These are phyloP conservation scores for Cheilosia pagana DNA, from an alignment of 2,888 invertebrate genomes.

Conservation along the genomic window DNA sequence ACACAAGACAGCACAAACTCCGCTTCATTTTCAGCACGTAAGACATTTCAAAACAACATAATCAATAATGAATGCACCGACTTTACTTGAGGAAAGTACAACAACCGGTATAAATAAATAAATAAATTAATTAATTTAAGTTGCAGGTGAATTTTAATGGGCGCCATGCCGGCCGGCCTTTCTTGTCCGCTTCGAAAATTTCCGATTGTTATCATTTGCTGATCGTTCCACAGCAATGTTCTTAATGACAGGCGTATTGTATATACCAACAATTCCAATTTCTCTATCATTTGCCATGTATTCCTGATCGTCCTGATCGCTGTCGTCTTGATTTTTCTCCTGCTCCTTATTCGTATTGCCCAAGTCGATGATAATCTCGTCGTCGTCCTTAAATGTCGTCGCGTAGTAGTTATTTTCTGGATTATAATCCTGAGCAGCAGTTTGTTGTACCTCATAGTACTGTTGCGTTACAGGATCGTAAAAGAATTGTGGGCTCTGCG, in stretches of 20 bases:
- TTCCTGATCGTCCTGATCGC: not conserved
- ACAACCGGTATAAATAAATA: not conserved
- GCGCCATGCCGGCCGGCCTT: not conserved
- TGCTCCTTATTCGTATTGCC: not conserved
- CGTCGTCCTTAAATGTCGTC: slow-evolving; percentile 41
- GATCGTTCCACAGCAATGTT: not conserved
- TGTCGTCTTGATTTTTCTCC: not conserved
- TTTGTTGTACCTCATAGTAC: slow-evolving; percentile 52
- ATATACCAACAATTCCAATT: not conserved
- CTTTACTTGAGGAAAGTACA: not conserved
- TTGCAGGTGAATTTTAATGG: not conserved
- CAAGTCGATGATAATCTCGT: slow-evolving; percentile 33
- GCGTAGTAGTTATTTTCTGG: slow-evolving; percentile 33
- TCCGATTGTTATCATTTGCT: not conserved
- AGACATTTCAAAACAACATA: no score
- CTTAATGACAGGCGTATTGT: slow-evolving; percentile 9
- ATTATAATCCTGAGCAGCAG: slow-evolving; percentile 3
- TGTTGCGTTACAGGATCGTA: slow-evolving; percentile 59
- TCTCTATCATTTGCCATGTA: not conserved
- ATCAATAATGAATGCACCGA: no score
- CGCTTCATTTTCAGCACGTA: no score
- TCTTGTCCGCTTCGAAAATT: not conserved
- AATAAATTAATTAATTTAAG: not conserved
- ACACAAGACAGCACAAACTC: no score
- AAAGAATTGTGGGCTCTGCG: slow-evolving; percentile 22